Evolutionary conservation across 2,888 invertebrate species (phyloP).

Genomic region (Mimachlamys varia): DNA sequence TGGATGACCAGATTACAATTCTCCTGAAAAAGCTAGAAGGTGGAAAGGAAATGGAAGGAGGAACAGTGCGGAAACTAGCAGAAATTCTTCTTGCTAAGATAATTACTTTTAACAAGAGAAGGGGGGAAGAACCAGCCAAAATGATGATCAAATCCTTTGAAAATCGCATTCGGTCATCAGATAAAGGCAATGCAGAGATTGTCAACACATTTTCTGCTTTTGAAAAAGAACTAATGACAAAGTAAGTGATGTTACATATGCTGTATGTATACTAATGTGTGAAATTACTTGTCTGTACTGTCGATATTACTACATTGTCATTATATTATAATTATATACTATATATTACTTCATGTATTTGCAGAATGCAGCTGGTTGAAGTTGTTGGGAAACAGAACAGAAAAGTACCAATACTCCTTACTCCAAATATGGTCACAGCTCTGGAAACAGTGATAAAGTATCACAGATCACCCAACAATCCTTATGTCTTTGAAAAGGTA

Average conservation of each 20-base stretch:
- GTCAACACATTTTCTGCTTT: neutral
- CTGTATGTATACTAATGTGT: no score
- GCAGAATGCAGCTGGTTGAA: slow-evolving; percentile 19
- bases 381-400: slow-evolving; percentile 36
- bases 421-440: slow-evolving; percentile 11
- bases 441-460: slow-evolving; percentile 3
- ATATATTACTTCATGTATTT: neutral
- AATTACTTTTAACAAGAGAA: slow-evolving; percentile 41
- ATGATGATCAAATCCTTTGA: slow-evolving; percentile 17
- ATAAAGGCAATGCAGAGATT: slow-evolving; percentile 29
- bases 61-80: slow-evolving; percentile 41
- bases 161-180: neutral
- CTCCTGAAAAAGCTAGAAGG: no score
- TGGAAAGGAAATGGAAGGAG: no score
- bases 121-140: slow-evolving; percentile 37
- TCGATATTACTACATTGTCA: no score
- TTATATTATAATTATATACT: no score
- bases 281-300: no score
- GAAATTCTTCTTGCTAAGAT: slow-evolving; percentile 40
- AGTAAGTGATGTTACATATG: neutral
- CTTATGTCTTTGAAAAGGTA: slow-evolving; percentile 36
- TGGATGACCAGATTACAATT: no score
- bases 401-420: slow-evolving; percentile 24
- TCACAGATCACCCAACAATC: slow-evolving; percentile 14
- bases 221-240: slow-evolving; percentile 32